phyloP scores from a whole-genome alignment of 2,113 vertebrate species.

The Delphinapterus leucas region DNA sequence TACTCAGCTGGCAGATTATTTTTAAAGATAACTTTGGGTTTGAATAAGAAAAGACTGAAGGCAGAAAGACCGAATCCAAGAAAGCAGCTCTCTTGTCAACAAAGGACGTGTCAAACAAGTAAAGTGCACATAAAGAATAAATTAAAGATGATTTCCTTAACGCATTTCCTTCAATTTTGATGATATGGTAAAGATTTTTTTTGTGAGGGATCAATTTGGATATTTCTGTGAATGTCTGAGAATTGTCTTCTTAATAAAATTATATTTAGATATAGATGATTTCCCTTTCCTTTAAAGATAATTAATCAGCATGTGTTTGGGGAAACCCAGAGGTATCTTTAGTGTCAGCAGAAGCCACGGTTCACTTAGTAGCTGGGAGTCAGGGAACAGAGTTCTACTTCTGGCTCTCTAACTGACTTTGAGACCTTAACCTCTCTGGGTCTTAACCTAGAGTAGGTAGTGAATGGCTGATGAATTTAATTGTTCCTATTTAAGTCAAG shows the following conservation, averaged over 20 bases:
- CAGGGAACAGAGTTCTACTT: not conserved
- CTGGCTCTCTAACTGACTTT: not conserved
- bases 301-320: not conserved
- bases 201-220: not conserved
- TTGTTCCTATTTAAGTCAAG: not conserved
- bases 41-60: not conserved
- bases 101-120: not conserved
- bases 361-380: not conserved
- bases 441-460: not conserved
- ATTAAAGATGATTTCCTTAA: not conserved
- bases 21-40: not conserved
- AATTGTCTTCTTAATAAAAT: not conserved
- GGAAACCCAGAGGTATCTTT: not conserved
- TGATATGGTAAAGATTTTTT: not conserved
- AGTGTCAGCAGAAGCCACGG: not conserved
- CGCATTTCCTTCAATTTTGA: not conserved
- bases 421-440: not conserved
- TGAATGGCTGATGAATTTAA: not conserved
- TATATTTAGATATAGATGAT: not conserved
- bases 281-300: not conserved
- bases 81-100: not conserved
- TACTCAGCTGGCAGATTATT: not conserved
- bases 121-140: not conserved
- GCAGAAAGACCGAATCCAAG: not conserved
- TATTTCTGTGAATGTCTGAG: not conserved